Evolutionary conservation across 2,797 vertebrate genomes (phyloP).

Genomic region (Euthynnus affinis): DNA sequence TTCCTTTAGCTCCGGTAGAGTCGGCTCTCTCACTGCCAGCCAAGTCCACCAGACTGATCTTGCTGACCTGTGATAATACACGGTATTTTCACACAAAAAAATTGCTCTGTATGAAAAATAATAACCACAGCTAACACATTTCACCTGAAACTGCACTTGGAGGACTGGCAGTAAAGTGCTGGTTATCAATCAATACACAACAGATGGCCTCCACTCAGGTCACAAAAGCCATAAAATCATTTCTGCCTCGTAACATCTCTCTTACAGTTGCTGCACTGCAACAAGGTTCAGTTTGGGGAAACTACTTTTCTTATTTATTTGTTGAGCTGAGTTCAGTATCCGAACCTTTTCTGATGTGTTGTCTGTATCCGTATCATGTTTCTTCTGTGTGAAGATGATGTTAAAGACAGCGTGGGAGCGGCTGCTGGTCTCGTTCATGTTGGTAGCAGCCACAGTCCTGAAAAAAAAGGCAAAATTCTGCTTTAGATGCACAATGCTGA

Average conservation of each 20-base stretch:
- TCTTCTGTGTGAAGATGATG: constrained; percentile 99
- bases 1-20: constrained; percentile 98
- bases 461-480: not conserved
- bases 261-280: not conserved
- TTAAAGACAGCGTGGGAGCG: constrained; percentile 98
- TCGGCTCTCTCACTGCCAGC: constrained; percentile 97
- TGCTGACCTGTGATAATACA: constrained; percentile 91
- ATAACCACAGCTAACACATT: constrained; percentile 10
- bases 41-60: constrained; percentile 97
- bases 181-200: constrained; percentile 32
- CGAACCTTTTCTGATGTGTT: constrained; percentile 95
- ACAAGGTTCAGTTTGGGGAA: not conserved
- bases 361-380: constrained; percentile 90
- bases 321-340: constrained; percentile 1
- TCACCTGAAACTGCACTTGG: not conserved
- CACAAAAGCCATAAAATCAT: constrained; percentile 22
- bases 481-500: not conserved
- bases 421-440: constrained; percentile 99
- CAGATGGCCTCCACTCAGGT: not conserved
- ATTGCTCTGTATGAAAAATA: constrained; percentile 10
- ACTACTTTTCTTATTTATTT: constrained; percentile 25
- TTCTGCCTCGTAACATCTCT: constrained; percentile 10
- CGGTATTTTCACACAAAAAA: constrained; percentile 6
- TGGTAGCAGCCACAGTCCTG: constrained; percentile 98
- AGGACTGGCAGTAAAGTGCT: constrained; percentile 9